Conservation (phyloP, 23 tunicate species). For the Clavelina lepadiformis region DNA sequence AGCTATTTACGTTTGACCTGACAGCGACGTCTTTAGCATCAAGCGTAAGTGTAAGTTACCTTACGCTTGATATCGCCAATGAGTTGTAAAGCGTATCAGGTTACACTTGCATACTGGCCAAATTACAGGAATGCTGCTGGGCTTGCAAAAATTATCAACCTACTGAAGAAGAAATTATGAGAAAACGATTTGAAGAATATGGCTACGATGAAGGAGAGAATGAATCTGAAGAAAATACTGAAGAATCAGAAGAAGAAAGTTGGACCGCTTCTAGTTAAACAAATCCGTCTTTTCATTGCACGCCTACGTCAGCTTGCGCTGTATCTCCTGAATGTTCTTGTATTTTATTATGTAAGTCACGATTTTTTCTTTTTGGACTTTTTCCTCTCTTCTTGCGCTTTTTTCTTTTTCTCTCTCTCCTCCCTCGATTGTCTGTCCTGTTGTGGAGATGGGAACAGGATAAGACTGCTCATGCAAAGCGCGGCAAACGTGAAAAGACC, state of each 20-base stretch:
- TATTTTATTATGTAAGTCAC: too few species aligned
- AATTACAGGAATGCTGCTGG: slow-evolving; percentile 23
- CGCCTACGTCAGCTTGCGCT: too few species aligned
- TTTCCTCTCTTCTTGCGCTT: not conserved
- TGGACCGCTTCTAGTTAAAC: too few species aligned
- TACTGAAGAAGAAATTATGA: slow-evolving; percentile 12
- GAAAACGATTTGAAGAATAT: not conserved
- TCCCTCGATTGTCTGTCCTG: slow-evolving; percentile 22
- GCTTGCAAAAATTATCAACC: slow-evolving; percentile 32
- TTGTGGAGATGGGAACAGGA: slow-evolving; percentile 58
- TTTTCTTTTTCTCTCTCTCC: slow-evolving; percentile 11
- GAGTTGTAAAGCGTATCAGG: too few species aligned
- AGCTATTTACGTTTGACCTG: too few species aligned
- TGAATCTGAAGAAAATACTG: not conserved
- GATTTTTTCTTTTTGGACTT: not conserved
- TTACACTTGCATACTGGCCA: not conserved
- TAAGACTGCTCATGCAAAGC: slow-evolving; percentile 66
- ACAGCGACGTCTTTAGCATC: too few species aligned
- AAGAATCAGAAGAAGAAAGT: too few species aligned
- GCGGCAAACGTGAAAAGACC: slow-evolving; percentile 58
- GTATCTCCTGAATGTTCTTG: too few species aligned
- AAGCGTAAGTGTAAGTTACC: too few species aligned
- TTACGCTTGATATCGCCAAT: too few species aligned
- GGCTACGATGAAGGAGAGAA: not conserved
- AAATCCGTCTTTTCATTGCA: too few species aligned